These are phyloP conservation scores for Sceloporus undulatus DNA, from an alignment of 2,113 vertebrate genomes.

Conservation along the genomic window DNA sequence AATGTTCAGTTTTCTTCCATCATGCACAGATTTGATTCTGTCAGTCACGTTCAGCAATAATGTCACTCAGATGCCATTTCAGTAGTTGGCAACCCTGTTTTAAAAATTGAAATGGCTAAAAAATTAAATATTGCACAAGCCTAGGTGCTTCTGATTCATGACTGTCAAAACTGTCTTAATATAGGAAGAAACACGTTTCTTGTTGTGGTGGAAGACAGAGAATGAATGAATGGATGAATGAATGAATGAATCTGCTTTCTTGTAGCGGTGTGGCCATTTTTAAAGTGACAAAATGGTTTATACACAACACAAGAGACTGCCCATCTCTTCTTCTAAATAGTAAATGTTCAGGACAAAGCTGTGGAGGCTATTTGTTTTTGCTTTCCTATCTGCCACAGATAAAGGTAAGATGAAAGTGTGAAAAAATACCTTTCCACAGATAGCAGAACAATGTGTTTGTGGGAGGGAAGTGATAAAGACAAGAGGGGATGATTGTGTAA, in stretches of 20 bases:
- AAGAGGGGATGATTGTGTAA: background rate
- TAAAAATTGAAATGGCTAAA: background rate
- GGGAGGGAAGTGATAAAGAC: accelerated
- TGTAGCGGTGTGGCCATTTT: background rate
- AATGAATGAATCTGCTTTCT: background rate
- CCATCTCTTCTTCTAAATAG: background rate
- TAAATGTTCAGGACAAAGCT: background rate
- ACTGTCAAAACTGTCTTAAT: background rate
- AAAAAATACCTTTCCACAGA: constrained; percentile 16
- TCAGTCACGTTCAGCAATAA: background rate
- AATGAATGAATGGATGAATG: background rate
- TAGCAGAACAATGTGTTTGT: constrained; percentile 14
- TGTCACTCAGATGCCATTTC: constrained; percentile 1
- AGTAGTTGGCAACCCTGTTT: background rate
- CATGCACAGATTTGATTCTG: background rate
- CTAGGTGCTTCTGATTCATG: background rate
- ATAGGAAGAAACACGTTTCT: constrained; percentile 19
- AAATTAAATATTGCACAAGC: background rate
- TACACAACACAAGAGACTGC: background rate
- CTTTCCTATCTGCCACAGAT: constrained; percentile 19
- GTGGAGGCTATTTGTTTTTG: accelerated
- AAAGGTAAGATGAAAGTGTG: constrained; percentile 14
- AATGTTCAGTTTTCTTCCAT: too few relatives aligned
- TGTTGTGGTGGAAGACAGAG: background rate
- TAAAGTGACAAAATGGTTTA: background rate